Percentiles rank a stretch among this genome's conserved stretches.
phyloP scores from a whole-genome alignment of 2,797 vertebrate species.

The Paratrypauchen microcephalus region DNA sequence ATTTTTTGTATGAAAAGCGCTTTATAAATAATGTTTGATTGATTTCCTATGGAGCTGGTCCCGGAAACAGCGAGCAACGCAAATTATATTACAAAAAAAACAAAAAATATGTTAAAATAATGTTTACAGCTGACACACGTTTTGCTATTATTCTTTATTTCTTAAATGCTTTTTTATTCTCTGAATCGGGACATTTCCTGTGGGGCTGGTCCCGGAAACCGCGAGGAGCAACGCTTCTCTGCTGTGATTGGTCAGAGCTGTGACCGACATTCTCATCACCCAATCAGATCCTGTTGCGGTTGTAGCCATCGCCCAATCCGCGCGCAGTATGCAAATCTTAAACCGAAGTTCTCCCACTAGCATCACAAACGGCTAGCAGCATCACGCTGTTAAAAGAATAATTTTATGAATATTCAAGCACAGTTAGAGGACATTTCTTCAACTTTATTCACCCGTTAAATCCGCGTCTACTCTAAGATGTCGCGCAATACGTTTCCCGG shows the following conservation, averaged over 20 bases:
- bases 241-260: constrained; percentile 58
- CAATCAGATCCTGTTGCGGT: constrained; percentile 61
- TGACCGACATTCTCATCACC: constrained; percentile 24
- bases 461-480: not conserved
- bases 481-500: constrained; percentile 9
- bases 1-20: too few species aligned
- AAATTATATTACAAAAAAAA: too few species aligned
- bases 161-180: not conserved
- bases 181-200: not conserved
- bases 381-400: constrained; percentile 43
- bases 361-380: constrained; percentile 32
- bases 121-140: too few species aligned
- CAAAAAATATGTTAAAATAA: too few species aligned
- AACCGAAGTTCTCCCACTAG: constrained; percentile 58
- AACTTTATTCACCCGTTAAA: constrained; percentile 1
- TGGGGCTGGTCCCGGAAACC: not conserved
- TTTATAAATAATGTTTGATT: too few species aligned
- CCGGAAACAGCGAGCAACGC: too few species aligned
- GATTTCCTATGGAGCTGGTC: too few species aligned
- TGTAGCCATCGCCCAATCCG: constrained; percentile 34
- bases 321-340: constrained; percentile 59
- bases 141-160: too few species aligned
- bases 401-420: constrained; percentile 28
- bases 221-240: not conserved
- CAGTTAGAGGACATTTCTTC: not conserved